These are phyloP conservation scores for Agonopterix heracliana DNA, from an alignment of 2,888 invertebrate genomes.

Conservation along the genomic window DNA sequence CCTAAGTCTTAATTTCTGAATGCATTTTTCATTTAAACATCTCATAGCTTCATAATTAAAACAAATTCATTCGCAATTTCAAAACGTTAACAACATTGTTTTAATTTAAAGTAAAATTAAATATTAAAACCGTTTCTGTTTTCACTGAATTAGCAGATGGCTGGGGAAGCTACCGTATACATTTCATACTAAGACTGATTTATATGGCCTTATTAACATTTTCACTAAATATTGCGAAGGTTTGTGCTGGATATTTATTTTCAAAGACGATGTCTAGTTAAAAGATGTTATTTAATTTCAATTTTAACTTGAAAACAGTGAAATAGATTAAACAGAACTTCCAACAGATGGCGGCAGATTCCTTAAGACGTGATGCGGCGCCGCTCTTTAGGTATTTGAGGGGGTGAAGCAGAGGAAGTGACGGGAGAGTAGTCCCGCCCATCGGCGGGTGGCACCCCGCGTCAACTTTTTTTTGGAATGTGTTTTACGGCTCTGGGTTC, in stretches of 20 bases:
- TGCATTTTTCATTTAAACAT: no score
- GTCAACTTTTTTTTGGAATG: no score
- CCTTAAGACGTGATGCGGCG: no score
- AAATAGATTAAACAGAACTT: no score
- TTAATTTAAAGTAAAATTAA: conserved; percentile 21
- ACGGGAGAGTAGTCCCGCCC: no score
- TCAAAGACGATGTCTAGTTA: neutral
- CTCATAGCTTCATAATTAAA: no score
- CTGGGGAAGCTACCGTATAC: conserved; percentile 21
- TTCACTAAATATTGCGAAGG: conserved; percentile 6
- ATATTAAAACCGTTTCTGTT: conserved; percentile 28
- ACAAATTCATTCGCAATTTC: neutral
- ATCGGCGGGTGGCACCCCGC: no score
- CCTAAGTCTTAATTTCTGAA: no score
- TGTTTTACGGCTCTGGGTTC: no score
- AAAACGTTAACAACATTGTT: neutral
- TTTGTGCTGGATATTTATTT: conserved; percentile 5
- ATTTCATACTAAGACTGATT: conserved; percentile 40
- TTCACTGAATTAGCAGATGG: conserved; percentile 52
- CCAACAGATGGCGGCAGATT: no score
- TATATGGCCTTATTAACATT: conserved; percentile 45
- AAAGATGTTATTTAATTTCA: neutral
- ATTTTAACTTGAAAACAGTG: neutral
- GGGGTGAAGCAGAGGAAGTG: no score
- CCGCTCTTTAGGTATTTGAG: no score